These are phyloP conservation scores for Heliconius aoede DNA, from an alignment of 2,888 invertebrate genomes.

Conservation along the genomic window DNA sequence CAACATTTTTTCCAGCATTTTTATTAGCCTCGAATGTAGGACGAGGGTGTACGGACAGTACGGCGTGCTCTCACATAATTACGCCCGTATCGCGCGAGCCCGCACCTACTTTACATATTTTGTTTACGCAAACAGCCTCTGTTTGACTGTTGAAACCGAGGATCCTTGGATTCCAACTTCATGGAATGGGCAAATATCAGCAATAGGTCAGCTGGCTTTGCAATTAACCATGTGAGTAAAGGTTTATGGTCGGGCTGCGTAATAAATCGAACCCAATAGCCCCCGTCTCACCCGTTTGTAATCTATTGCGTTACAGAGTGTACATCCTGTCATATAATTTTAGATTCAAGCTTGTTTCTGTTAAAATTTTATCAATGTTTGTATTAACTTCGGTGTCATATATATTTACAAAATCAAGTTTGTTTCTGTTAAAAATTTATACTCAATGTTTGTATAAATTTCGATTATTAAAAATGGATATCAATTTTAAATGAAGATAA, in stretches of 20 bases:
- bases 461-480: neutral
- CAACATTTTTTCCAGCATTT: conserved; percentile 76
- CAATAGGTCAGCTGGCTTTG: conserved; percentile 58
- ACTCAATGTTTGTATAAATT: neutral
- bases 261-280: conserved; percentile 35
- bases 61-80: conserved; percentile 80
- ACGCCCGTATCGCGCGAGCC: conserved; percentile 75
- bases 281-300: neutral
- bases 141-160: conserved; percentile 81
- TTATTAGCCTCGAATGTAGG: conserved; percentile 78
- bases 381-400: neutral
- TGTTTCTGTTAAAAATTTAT: neutral
- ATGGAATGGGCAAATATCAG: conserved; percentile 58
- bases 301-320: conserved; percentile 15
- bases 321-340: conserved; percentile 7
- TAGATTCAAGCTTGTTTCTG: neutral
- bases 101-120: conserved; percentile 82
- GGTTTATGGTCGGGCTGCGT: conserved; percentile 47
- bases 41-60: conserved; percentile 65
- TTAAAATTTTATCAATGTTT: too few relatives aligned
- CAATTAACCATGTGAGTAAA: conserved; percentile 60
- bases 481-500: too few relatives aligned
- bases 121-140: conserved; percentile 79
- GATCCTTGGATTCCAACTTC: conserved; percentile 65
- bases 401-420: neutral